Evolutionary conservation across 2,113 vertebrate genomes (phyloP), one percentile per base, ranked within the genome.

Genomic region (Heptranchias perlo): DNA sequence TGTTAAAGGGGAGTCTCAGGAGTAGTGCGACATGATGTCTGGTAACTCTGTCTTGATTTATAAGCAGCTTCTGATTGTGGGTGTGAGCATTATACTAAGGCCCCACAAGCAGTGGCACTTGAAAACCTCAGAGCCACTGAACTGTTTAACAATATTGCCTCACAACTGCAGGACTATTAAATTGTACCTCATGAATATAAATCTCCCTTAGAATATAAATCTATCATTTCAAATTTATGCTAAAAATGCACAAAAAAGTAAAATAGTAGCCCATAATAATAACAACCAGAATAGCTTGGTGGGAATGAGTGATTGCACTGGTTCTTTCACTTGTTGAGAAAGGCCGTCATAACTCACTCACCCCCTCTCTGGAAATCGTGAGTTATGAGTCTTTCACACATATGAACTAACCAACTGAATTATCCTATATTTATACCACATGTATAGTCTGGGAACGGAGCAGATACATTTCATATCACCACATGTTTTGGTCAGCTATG

Each of bases 141-240:
- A 69, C 23, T 35, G 23, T 67, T 69, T 69, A 95, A 95, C 65
- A 95, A 95, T 95, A 73, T 18, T 52, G 10, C 62, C 39, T 69
- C 94, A 49, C 65, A 95, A 69, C 87, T 69, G 62, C 5, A 69
- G 47, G 23, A 52, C 94, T 95, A 69, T 49, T 95, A 95, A 95
- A 52, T 95, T 62, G 58, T 23, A 61, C 89, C 89, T 18, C n/a
- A 23, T 62, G 89, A 64, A 93, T 93, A 64, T 93, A 93, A 69
- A 95, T 69, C 64, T 49, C 47, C 73, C 94, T 52, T 52, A 35
- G 44, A 67, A 95, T 69, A 95, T 95, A 95, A 95, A 67, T 52
- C 65, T 52, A 95, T 69, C 94, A 95, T 73, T 95, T 67, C 7
- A 95, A 95, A 69, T 95, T 95, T 95, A 93, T 93, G 64, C 47